Evolutionary conservation across 2,888 invertebrate species (phyloP).

Genomic region (Hirtodrosophila histrioides): DNA sequence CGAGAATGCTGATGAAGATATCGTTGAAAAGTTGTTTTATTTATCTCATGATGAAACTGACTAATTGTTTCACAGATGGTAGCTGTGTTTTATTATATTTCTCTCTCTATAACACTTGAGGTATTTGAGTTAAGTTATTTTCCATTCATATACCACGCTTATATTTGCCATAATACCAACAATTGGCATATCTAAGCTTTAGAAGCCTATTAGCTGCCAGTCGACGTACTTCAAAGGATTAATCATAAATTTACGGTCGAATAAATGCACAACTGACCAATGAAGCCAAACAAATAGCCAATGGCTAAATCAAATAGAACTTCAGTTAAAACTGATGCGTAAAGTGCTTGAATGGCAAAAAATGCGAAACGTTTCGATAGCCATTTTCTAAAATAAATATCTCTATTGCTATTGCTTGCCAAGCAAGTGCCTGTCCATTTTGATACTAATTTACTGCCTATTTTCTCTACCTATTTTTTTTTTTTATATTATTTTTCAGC

Average conservation of each 20-base stretch:
- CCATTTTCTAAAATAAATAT: slow-evolving; percentile 72
- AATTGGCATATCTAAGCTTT: slow-evolving; percentile 1
- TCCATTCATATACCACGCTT: background rate
- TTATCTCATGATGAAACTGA: no score
- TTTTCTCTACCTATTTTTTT: slow-evolving; percentile 35
- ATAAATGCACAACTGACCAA: slow-evolving; percentile 68
- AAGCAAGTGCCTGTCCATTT: slow-evolving; percentile 43
- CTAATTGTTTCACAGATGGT: no score
- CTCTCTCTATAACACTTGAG: no score
- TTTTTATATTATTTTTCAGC: slow-evolving; percentile 3
- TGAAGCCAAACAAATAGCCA: slow-evolving; percentile 45
- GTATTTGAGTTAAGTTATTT: background rate
- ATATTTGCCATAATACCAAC: background rate
- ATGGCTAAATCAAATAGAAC: slow-evolving; percentile 69
- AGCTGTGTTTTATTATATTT: no score
- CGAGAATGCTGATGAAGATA: no score
- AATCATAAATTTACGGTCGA: slow-evolving; percentile 63
- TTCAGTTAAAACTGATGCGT: slow-evolving; percentile 68
- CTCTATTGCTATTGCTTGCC: slow-evolving; percentile 41
- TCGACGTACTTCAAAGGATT: slow-evolving; percentile 38
- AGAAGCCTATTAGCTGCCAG: slow-evolving; percentile 26
- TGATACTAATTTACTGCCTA: slow-evolving; percentile 65
- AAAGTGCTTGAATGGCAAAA: slow-evolving; percentile 48
- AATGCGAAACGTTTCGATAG: slow-evolving; percentile 37
- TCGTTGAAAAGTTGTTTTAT: no score